Conservation (phyloP, 2,888 invertebrate species). For the Drosophila paracracens region DNA sequence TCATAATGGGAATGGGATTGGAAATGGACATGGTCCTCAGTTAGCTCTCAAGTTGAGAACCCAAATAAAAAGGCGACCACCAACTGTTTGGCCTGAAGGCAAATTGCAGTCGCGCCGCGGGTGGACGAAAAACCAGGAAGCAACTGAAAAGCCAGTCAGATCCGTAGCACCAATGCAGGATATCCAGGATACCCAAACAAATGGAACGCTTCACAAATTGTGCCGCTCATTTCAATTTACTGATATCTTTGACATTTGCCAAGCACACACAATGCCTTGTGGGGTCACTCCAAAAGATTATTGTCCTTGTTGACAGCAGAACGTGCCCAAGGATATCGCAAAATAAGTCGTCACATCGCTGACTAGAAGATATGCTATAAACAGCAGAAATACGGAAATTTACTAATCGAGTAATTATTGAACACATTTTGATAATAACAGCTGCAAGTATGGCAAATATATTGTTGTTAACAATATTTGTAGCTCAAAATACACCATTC, state of each 20-base stretch:
- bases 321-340: constrained; percentile 1
- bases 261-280: constrained; percentile 14
- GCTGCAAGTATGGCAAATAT: not conserved
- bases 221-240: constrained; percentile 54
- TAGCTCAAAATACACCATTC: not conserved
- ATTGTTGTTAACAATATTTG: not conserved
- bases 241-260: constrained; percentile 46
- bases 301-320: constrained; percentile 36
- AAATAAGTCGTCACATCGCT: not conserved
- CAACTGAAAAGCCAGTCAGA: constrained; percentile 44
- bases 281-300: constrained; percentile 5
- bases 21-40: constrained; percentile 17
- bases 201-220: constrained; percentile 48
- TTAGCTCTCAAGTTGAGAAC: constrained; percentile 40
- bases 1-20: constrained; percentile 22
- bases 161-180: constrained; percentile 44
- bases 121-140: constrained; percentile 47
- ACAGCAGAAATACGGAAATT: no score
- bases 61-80: constrained; percentile 55
- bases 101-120: constrained; percentile 72
- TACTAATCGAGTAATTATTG: not conserved
- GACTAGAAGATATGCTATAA: constrained; percentile 7
- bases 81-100: constrained; percentile 69
- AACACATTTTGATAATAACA: not conserved
- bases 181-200: constrained; percentile 40